phyloP scores from a whole-genome alignment of 2,113 vertebrate genomes.

The Bufo bufo region DNA sequence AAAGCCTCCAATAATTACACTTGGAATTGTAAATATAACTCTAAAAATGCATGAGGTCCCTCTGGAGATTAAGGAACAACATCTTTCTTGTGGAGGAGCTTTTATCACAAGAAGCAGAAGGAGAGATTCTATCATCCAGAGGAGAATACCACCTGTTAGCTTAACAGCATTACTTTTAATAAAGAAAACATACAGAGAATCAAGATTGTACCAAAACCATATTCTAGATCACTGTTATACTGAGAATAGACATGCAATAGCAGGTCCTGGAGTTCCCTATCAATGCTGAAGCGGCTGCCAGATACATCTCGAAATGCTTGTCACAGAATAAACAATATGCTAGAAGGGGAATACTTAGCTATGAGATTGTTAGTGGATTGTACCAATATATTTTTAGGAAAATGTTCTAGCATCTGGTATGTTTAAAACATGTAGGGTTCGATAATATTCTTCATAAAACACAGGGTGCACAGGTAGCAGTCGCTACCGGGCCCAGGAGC shows the following conservation, averaged over 20 bases:
- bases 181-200: not conserved
- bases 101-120: constrained; percentile 14
- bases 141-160: not conserved
- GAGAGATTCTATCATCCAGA: not conserved
- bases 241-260: not conserved
- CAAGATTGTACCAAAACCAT: not conserved
- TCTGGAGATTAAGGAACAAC: constrained; percentile 47
- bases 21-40: constrained; percentile 58
- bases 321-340: not conserved
- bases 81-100: not conserved
- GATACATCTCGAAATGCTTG: not conserved
- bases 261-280: not conserved
- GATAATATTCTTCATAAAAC: no score
- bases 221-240: not conserved
- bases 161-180: not conserved
- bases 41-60: constrained; percentile 50
- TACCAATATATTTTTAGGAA: no score
- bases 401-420: no score
- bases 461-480: no score
- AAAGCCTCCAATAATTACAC: constrained; percentile 27
- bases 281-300: not conserved
- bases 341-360: no score
- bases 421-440: no score
- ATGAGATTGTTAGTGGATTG: not conserved
- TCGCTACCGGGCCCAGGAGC: no score